phyloP scores from a whole-genome alignment of 2,888 invertebrate genomes.

The Tenthredo scrophulariae region DNA sequence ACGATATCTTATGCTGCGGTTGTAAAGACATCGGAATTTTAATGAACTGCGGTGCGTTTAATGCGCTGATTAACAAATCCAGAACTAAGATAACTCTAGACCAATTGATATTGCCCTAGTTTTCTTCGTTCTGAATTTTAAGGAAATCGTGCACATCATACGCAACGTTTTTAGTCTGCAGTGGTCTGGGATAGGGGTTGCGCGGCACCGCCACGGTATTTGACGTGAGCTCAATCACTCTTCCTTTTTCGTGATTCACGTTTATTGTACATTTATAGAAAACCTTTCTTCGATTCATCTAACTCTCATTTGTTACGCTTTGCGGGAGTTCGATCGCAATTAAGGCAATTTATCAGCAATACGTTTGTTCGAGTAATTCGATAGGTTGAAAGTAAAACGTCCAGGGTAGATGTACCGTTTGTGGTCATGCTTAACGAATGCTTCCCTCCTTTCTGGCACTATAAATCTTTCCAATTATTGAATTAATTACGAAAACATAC shows the following conservation, averaged over 20 bases:
- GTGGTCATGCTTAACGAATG: too few species aligned
- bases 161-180: neutral
- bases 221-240: neutral
- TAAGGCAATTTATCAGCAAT: too few species aligned
- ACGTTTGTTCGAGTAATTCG: too few species aligned
- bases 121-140: neutral
- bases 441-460: too few species aligned
- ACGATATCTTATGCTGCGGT: neutral
- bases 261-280: neutral
- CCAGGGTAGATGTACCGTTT: too few species aligned
- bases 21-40: slow-evolving; percentile 23
- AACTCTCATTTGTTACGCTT: too few species aligned
- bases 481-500: too few species aligned
- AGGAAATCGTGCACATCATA: neutral
- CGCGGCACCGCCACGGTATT: too few species aligned
- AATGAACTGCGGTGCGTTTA: neutral
- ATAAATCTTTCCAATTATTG: too few species aligned
- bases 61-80: neutral
- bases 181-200: neutral
- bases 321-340: too few species aligned
- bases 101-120: neutral
- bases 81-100: neutral
- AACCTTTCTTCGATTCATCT: neutral
- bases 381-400: too few species aligned
- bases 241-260: neutral